phyloP scores from a whole-genome alignment of 2,113 vertebrate species.

The Spea bombifrons region DNA sequence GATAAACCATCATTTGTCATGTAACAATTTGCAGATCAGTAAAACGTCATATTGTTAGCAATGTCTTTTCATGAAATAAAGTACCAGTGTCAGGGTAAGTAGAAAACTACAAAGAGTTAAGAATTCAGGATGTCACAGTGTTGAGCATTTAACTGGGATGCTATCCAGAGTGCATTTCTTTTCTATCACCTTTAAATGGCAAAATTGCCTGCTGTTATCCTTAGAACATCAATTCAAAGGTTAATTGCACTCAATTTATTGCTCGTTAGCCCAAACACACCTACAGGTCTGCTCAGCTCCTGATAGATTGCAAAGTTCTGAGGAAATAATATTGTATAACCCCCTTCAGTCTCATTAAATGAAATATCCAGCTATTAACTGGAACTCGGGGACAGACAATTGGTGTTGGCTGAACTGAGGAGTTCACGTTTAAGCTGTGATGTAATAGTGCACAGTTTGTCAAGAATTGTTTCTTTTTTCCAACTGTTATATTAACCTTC shows the following conservation, averaged over 20 bases:
- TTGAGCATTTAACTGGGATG: constrained; percentile 34
- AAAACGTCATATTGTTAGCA: too few relatives aligned
- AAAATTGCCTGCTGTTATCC: constrained; percentile 49
- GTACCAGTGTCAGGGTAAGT: too few relatives aligned
- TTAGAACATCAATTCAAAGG: constrained; percentile 50
- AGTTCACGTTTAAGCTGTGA: constrained; percentile 9
- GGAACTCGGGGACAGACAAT: constrained; percentile 14
- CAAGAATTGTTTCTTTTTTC: neutral
- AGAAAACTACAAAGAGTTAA: constrained; percentile 29
- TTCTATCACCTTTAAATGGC: constrained; percentile 47
- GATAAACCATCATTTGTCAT: too few relatives aligned
- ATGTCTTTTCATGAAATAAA: too few relatives aligned
- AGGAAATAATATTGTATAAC: constrained; percentile 39
- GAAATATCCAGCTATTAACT: constrained; percentile 33
- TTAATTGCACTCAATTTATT: constrained; percentile 50
- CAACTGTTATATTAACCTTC: neutral
- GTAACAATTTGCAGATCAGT: too few relatives aligned
- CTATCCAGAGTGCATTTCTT: constrained; percentile 32
- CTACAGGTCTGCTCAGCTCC: constrained; percentile 44
- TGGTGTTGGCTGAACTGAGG: constrained; percentile 22
- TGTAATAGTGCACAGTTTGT: constrained; percentile 1
- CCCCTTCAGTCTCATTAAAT: constrained; percentile 40
- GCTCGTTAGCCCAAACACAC: constrained; percentile 50
- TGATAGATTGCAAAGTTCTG: constrained; percentile 44
- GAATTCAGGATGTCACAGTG: constrained; percentile 29